Conservation (phyloP, 2,797 vertebrate species). For the Syngnathus acus region DNA sequence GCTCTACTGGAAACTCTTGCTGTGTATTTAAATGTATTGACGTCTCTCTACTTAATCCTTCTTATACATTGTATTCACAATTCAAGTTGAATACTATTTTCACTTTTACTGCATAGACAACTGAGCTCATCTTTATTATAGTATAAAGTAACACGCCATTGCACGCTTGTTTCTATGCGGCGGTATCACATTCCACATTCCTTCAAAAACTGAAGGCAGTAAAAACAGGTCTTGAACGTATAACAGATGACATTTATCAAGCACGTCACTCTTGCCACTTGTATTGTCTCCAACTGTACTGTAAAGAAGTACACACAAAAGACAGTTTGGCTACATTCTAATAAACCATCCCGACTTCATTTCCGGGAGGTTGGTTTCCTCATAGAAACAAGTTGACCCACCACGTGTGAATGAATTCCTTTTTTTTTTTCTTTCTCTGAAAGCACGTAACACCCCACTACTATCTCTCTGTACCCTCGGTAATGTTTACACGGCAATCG, state of each 20-base stretch:
- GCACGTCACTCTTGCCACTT: too few relatives aligned
- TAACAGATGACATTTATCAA: too few relatives aligned
- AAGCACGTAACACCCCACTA: conserved; percentile 26
- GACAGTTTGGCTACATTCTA: too few relatives aligned
- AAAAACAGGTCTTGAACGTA: too few relatives aligned
- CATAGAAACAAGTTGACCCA: conserved; percentile 11
- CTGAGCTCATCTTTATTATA: neutral
- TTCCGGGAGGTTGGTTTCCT: too few relatives aligned
- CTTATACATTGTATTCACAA: neutral
- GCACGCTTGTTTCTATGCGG: neutral
- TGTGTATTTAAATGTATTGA: too few relatives aligned
- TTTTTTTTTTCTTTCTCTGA: conserved; percentile 26
- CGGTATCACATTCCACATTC: neutral
- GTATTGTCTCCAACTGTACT: too few relatives aligned
- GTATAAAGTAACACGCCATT: conserved; percentile 5
- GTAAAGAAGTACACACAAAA: too few relatives aligned
- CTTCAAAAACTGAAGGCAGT: neutral
- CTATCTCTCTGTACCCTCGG: conserved; percentile 32
- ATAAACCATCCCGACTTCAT: too few relatives aligned
- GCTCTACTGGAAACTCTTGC: too few relatives aligned
- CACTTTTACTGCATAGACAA: neutral
- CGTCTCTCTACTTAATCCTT: neutral
- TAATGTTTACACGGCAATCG: conserved; percentile 55
- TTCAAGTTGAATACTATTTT: neutral
- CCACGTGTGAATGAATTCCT: conserved; percentile 26